These are phyloP conservation scores for Trissolcus basalis DNA, from an alignment of 1,140 invertebrate genomes.

Conservation along the genomic window DNA sequence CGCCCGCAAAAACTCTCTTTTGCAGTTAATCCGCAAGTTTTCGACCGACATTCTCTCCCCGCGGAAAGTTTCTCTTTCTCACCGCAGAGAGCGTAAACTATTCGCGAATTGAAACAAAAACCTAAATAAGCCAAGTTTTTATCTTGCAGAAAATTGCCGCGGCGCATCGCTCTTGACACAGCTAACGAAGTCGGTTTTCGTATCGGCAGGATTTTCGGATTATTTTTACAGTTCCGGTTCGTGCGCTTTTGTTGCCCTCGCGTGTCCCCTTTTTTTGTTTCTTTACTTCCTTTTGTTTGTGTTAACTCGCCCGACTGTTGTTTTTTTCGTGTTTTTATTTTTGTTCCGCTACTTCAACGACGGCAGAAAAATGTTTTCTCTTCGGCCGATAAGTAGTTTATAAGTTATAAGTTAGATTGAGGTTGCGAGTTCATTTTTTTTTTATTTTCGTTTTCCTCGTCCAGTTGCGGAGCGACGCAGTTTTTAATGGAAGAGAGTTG, in stretches of 20 bases:
- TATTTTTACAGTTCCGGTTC: slow-evolving; percentile 12
- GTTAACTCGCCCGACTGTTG: neutral
- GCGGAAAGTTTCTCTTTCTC: slow-evolving; percentile 38
- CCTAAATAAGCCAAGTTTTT: slow-evolving; percentile 56
- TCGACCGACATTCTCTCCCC: slow-evolving; percentile 33
- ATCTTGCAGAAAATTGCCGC: slow-evolving; percentile 51
- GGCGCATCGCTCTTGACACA: slow-evolving; percentile 34
- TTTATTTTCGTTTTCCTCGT: slow-evolving; percentile 1
- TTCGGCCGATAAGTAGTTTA: slow-evolving; percentile 32
- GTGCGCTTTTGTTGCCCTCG: slow-evolving; percentile 8
- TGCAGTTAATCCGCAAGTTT: slow-evolving; percentile 55
- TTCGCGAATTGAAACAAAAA: slow-evolving; percentile 49
- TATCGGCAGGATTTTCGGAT: slow-evolving; percentile 28
- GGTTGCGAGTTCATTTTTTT: slow-evolving; percentile 1
- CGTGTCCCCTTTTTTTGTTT: neutral
- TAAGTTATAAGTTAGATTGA: slow-evolving; percentile 36
- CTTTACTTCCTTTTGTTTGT: neutral
- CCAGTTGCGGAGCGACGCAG: slow-evolving; percentile 7
- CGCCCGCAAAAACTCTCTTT: slow-evolving; percentile 40
- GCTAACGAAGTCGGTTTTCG: slow-evolving; percentile 37
- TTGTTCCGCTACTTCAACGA: neutral
- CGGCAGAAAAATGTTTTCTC: slow-evolving; percentile 29
- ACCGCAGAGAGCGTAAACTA: slow-evolving; percentile 47
- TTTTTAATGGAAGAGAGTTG: slow-evolving; percentile 32
- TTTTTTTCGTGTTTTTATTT: slow-evolving; percentile 3